Conservation (phyloP, 2,113 vertebrate genomes). For the Epinephelus lanceolatus region DNA sequence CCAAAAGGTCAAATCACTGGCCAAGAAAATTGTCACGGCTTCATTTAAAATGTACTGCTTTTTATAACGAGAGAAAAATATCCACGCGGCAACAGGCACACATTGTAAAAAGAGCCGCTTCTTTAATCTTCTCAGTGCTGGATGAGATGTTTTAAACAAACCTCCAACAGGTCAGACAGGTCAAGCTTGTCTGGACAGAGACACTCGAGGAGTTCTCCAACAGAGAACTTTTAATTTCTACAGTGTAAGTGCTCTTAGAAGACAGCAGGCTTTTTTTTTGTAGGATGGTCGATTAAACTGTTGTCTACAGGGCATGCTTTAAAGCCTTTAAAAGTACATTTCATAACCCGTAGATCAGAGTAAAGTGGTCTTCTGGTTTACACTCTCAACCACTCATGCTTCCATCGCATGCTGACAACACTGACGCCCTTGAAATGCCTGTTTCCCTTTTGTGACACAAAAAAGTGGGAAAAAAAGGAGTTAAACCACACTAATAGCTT, state of each 20-base stretch:
- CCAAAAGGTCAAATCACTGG: conserved; percentile 58
- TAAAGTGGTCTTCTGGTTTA: conserved; percentile 43
- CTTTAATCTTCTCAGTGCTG: conserved; percentile 23
- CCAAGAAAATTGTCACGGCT: conserved; percentile 33
- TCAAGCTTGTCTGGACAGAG: conserved; percentile 34
- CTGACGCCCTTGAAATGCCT: conserved; percentile 14
- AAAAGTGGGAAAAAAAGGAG: not conserved
- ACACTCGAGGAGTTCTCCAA: conserved; percentile 30
- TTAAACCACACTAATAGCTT: not conserved
- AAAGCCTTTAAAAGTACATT: conserved; percentile 43
- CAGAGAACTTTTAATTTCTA: conserved; percentile 34
- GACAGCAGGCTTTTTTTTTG: not conserved
- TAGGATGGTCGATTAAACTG: conserved; percentile 26
- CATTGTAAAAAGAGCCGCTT: not conserved
- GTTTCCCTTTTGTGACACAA: conserved; percentile 23
- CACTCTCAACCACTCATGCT: not conserved
- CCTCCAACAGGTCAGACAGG: conserved; percentile 28
- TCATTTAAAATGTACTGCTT: conserved; percentile 20
- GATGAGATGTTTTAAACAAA: conserved; percentile 33
- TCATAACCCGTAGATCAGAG: conserved; percentile 29
- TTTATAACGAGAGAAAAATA: conserved; percentile 31
- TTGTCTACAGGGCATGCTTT: conserved; percentile 30
- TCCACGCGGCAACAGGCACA: conserved; percentile 7
- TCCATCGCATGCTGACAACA: conserved; percentile 1
- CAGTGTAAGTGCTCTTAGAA: conserved; percentile 37